Percentiles rank a stretch among this genome's conserved stretches.
Conservation (phyloP, 2,113 vertebrate species). For the Myotis davidii region DNA sequence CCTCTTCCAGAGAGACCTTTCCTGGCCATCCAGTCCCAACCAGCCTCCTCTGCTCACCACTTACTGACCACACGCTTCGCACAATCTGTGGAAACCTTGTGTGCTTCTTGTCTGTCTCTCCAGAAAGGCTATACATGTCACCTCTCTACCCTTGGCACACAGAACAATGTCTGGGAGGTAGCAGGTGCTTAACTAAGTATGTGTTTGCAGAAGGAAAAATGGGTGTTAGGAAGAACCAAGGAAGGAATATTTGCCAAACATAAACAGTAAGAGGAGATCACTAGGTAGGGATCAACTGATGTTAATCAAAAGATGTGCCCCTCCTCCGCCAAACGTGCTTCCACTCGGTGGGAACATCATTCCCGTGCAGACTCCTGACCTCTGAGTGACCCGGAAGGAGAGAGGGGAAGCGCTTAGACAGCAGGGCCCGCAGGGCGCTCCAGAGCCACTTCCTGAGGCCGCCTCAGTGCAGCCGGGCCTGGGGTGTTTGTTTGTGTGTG, state of each 20-base stretch:
- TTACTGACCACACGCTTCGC: not conserved
- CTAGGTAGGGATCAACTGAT: not conserved
- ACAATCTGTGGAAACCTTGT: not conserved
- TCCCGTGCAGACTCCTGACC: not conserved
- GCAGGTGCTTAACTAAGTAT: not conserved
- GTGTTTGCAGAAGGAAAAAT: not conserved
- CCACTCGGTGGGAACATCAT: not conserved
- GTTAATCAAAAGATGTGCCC: not conserved
- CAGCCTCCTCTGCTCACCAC: not conserved
- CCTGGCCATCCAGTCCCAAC: not conserved
- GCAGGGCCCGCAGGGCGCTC: not conserved
- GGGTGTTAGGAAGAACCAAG: not conserved
- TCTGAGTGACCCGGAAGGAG: not conserved
- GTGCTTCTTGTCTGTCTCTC: not conserved
- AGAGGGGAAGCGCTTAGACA: not conserved
- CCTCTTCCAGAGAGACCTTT: not conserved
- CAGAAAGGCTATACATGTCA: not conserved
- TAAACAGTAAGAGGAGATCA: not conserved
- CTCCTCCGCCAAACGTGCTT: too few relatives aligned
- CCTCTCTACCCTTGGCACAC: not conserved
- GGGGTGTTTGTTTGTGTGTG: conserved; percentile 57
- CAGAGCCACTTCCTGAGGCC: not conserved
- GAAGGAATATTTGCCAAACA: not conserved
- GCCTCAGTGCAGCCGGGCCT: not conserved
- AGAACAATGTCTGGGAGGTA: not conserved